Conservation (phyloP, 2,113 vertebrate species). For the Clarias gariepinus region DNA sequence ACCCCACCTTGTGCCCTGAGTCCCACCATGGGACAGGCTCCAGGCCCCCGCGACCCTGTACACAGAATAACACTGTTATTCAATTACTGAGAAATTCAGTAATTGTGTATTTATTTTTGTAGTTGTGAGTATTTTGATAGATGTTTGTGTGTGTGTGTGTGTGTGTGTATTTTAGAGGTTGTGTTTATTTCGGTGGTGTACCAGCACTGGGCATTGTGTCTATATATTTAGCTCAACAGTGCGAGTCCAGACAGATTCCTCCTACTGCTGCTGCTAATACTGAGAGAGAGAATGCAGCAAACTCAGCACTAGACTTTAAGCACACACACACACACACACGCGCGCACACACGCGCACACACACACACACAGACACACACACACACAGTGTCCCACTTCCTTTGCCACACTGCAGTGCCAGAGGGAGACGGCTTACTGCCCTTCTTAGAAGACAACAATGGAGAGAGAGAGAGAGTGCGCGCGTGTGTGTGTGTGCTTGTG, state of each 20-base stretch:
- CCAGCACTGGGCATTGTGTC: background rate
- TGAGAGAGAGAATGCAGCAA: background rate
- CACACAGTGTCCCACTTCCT: constrained; percentile 12
- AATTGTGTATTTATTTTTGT: no score
- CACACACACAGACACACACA: background rate
- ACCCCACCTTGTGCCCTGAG: no score
- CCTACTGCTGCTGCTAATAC: background rate
- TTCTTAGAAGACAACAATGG: background rate
- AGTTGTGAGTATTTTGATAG: no score
- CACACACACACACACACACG: constrained; percentile 19
- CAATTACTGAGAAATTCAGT: no score
- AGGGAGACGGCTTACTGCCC: constrained; percentile 16
- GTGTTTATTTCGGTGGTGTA: background rate
- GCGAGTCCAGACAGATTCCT: constrained; percentile 9
- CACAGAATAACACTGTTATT: no score
- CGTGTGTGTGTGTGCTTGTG: background rate
- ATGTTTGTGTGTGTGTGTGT: constrained; percentile 35
- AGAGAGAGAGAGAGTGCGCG: background rate
- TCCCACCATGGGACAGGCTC: no score
- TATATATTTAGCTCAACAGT: constrained; percentile 15
- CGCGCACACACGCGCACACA: background rate
- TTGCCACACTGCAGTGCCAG: constrained; percentile 10
- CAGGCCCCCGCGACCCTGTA: no score
- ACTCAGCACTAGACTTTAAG: background rate
- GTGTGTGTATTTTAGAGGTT: background rate